These are phyloP conservation scores for Acanthopagrus latus DNA, from an alignment of 2,797 vertebrate species.

Conservation along the genomic window DNA sequence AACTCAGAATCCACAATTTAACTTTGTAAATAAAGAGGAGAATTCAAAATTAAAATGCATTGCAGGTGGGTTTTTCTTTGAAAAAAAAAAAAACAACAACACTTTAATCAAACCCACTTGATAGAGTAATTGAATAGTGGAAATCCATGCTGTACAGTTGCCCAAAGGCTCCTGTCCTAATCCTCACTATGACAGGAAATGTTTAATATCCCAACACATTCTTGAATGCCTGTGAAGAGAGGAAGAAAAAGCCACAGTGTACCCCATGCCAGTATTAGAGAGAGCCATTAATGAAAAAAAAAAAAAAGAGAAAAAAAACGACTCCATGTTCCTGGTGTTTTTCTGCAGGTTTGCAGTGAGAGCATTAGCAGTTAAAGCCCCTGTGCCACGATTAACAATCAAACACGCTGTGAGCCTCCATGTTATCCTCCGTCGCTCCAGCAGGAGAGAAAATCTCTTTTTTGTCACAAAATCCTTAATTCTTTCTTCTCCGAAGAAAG, in stretches of 20 bases:
- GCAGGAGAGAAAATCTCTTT: constrained; percentile 90
- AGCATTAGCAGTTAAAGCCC: constrained; percentile 89
- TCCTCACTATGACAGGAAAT: constrained; percentile 82
- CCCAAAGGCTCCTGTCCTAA: constrained; percentile 80
- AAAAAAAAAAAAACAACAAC: neutral
- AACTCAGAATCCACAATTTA: constrained; percentile 38
- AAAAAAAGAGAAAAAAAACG: constrained; percentile 67
- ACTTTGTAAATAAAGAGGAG: constrained; percentile 30
- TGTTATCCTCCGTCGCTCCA: constrained; percentile 89
- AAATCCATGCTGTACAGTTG: constrained; percentile 75
- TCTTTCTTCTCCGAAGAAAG: constrained; percentile 88
- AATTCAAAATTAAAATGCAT: constrained; percentile 36
- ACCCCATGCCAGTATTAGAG: constrained; percentile 81
- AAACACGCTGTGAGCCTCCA: constrained; percentile 87
- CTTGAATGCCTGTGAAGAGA: constrained; percentile 74
- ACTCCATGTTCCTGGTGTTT: constrained; percentile 84
- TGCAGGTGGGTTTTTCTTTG: constrained; percentile 40
- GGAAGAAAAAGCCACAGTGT: constrained; percentile 70
- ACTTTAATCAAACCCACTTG: constrained; percentile 66
- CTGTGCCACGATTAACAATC: constrained; percentile 89
- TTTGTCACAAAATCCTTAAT: constrained; percentile 91
- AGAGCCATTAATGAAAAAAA: constrained; percentile 84
- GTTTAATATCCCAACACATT: constrained; percentile 82
- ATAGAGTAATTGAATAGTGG: constrained; percentile 78
- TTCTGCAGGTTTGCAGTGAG: constrained; percentile 87